phyloP scores from a whole-genome alignment of 1,140 invertebrate species.

The Dendrolimus punctatus region DNA sequence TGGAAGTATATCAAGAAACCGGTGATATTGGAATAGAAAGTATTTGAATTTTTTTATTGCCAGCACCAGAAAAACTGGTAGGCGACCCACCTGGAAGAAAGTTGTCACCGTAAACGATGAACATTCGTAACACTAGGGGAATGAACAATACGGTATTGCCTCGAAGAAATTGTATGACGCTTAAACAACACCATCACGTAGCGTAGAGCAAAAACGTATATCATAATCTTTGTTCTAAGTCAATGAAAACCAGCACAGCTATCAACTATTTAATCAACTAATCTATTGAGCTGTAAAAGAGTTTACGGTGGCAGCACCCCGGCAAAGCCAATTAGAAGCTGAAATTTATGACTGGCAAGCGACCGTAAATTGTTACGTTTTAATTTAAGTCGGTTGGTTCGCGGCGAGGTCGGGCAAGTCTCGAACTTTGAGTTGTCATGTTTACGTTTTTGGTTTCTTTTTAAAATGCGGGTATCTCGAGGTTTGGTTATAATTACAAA shows the following conservation, averaged over 20 bases:
- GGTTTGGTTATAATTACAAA: too few relatives aligned
- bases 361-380: constrained; percentile 37
- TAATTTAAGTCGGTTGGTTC: constrained; percentile 24
- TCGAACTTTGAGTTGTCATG: constrained; percentile 10
- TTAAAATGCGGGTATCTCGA: too few relatives aligned
- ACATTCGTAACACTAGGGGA: too few relatives aligned
- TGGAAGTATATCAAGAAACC: too few relatives aligned
- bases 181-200: neutral
- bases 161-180: constrained; percentile 1
- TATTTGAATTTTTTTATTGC: too few relatives aligned
- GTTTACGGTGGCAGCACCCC: constrained; percentile 24
- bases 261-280: constrained; percentile 31
- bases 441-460: constrained; percentile 2
- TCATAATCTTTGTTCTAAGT: constrained; percentile 5
- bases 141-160: too few relatives aligned
- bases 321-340: constrained; percentile 32
- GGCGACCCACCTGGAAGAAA: too few relatives aligned
- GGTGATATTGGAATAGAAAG: too few relatives aligned
- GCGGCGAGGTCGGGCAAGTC: constrained; percentile 6
- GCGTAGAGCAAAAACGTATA: constrained; percentile 5
- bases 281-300: constrained; percentile 32
- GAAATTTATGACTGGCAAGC: constrained; percentile 27
- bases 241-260: constrained; percentile 3
- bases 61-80: too few relatives aligned
- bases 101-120: too few relatives aligned